A percentile compares a stretch with the other conserved stretches of the same genome.
Evolutionary conservation across 1,140 invertebrate genomes (phyloP).

Genomic region (Physella acuta): DNA sequence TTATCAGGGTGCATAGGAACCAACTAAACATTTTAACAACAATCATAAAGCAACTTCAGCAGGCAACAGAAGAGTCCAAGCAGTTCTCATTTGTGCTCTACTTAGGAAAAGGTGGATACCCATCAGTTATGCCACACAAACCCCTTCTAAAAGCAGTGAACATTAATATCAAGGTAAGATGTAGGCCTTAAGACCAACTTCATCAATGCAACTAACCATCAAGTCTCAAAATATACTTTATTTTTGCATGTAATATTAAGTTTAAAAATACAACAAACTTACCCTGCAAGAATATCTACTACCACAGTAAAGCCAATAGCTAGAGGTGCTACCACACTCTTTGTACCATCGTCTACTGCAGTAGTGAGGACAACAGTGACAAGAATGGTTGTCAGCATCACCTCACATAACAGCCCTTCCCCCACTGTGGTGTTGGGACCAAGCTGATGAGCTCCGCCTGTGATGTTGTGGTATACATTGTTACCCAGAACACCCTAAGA

Average conservation of each 20-base stretch:
- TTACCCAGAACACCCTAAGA: slow-evolving; percentile 36
- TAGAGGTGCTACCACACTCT: slow-evolving; percentile 45
- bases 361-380: slow-evolving; percentile 51
- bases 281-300: slow-evolving; percentile 52
- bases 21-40: too few relatives aligned
- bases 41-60: too few relatives aligned
- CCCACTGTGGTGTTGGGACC: slow-evolving; percentile 25
- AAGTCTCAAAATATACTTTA: too few relatives aligned
- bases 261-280: too few relatives aligned
- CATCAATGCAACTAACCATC: background rate
- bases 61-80: too few relatives aligned
- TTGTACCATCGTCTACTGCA: slow-evolving; percentile 43
- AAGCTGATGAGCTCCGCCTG: slow-evolving; percentile 33
- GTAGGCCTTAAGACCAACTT: background rate
- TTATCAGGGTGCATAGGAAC: too few relatives aligned
- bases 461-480: slow-evolving; percentile 27
- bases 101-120: too few relatives aligned
- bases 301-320: slow-evolving; percentile 54
- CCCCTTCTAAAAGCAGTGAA: too few relatives aligned
- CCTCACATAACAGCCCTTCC: slow-evolving; percentile 49
- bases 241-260: too few relatives aligned
- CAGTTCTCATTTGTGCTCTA: too few relatives aligned
- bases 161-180: background rate
- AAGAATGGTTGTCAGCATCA: slow-evolving; percentile 49
- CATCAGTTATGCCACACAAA: too few relatives aligned